Percentiles rank a stretch among this genome's conserved stretches.
These are phyloP conservation scores for Fregetta grallaria DNA, from an alignment of 2,113 vertebrate species.

Conservation along the genomic window DNA sequence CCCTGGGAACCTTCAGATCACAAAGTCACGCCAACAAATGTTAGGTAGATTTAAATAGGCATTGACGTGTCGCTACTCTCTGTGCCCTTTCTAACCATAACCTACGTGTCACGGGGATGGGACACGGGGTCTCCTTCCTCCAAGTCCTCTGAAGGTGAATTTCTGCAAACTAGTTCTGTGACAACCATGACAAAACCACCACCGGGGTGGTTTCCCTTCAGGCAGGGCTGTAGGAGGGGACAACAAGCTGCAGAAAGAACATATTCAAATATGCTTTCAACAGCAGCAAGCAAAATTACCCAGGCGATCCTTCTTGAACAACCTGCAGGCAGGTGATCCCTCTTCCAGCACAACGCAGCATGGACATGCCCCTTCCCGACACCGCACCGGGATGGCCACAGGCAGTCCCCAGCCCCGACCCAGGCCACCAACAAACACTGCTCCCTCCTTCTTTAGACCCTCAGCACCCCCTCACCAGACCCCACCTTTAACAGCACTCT, in stretches of 20 bases:
- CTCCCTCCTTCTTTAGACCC: background rate
- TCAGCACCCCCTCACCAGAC: background rate
- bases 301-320: background rate
- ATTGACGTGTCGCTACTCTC: background rate
- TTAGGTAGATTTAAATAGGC: background rate
- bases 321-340: background rate
- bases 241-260: background rate
- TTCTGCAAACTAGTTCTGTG: background rate
- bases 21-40: background rate
- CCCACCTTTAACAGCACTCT: background rate
- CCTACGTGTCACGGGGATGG: accelerated
- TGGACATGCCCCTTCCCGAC: background rate
- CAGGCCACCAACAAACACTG: background rate
- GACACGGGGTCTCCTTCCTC: background rate
- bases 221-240: background rate
- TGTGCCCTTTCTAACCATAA: background rate
- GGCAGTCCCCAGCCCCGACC: background rate
- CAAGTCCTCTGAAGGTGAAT: background rate
- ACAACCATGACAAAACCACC: background rate
- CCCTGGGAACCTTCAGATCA: background rate
- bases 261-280: background rate
- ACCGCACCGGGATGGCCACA: accelerated
- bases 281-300: background rate
- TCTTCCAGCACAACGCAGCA: background rate
- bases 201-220: background rate